Base-by-base conservation (phyloP, 2,113 vertebrate genomes). In the Calypte anna region DNA sequence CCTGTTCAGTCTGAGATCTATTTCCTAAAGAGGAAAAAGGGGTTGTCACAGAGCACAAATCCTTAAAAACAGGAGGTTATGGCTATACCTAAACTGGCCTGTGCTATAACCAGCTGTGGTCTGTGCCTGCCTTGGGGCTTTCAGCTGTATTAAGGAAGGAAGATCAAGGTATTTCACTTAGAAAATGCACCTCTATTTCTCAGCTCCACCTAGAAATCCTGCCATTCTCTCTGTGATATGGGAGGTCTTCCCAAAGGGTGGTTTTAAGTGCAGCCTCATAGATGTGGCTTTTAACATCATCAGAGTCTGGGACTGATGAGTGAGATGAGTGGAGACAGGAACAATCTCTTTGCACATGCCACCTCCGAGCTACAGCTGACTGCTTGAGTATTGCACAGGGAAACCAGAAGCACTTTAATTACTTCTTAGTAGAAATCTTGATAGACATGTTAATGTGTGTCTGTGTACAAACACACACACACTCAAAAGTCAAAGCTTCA, bases 211-310 rank as follows among this genome's bases (percentile, higher is more conserved):
- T 2, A 59, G 55, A 70, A 93, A 77, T 75, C 61, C 48, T 88
- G 19, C 31, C 57, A 3, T 8, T 81, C 44, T 23, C 27, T 84
- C 76, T 67, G 19, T 12, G 33, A 22, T 27, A 17, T 0, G 16
- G 50, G 57, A 50, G 36, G 53, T n/a, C 9, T 50, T 58, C 55
- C 31, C 31, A 66, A 66, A 85, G 55, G 7, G 1, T 3, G 28
- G 33, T 28, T 62, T 74, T 0, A 1, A 82, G 38, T 9, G 16
- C 57, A 48, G 38, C 50, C 33, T 66, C 38, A 31, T 0, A 3
- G 40, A 87, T 3, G 2, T 59, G 50, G 59, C 76, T 95, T 95
- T 86, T 62, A 67, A 66, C 23, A 59, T 16, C 51, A 46, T 14
- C 24, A 22, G 48, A 33, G 38, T 53, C 61, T 78, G 76, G 38